Base-by-base conservation (phyloP, 2,888 invertebrate species). In the Sericinus montela region DNA sequence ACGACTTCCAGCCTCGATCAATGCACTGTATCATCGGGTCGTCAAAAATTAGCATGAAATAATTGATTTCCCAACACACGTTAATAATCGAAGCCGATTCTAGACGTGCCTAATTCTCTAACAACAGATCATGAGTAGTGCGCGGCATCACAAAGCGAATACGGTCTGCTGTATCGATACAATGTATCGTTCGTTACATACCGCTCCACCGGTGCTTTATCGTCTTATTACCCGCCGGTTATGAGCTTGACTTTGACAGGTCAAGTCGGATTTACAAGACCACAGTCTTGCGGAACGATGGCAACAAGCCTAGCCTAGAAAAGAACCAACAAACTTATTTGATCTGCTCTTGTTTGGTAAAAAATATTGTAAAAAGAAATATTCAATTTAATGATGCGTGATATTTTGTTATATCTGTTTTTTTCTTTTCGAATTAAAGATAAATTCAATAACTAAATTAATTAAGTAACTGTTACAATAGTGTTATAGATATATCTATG, bases 61-160 rank as follows among this genome's bases (percentile, higher is more conserved):
- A n/a, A n/a, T n/a, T n/a, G n/a, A n/a, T n/a, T n/a, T n/a, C n/a
- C n/a, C n/a, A 19, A 2, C 3, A 19, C 15, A 15, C 15, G 1
- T n/a, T 15, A 10, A 1, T 1, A n/a, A 16, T 29, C 19, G 19
- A n/a, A n/a, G 62, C 54, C 66, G 49, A 45, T 54, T 69, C 71
- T 69, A 60, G 45, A 38, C 52, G 15, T 16, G 46, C 54, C 7
- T 25, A 29, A 51, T 50, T 59, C 63, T 60, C 13, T 55, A 51
- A 55, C 58, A 63, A 64, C 43, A 48, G 34, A 48, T 44, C 48
- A 40, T 35, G 43, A 48, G 48, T 48, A 56, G 46, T 46, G 47
- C 40, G 53, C 58, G 58, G 60, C 56, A 48, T 51, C 38, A 56
- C 60, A 60, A 60, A 60, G 60, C 30, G 47, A 52, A 49, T 38